A percentile compares a stretch with the other conserved stretches of the same genome.
phyloP scores from a whole-genome alignment of 2,888 invertebrate species.

The Cryptocephalus primarius region DNA sequence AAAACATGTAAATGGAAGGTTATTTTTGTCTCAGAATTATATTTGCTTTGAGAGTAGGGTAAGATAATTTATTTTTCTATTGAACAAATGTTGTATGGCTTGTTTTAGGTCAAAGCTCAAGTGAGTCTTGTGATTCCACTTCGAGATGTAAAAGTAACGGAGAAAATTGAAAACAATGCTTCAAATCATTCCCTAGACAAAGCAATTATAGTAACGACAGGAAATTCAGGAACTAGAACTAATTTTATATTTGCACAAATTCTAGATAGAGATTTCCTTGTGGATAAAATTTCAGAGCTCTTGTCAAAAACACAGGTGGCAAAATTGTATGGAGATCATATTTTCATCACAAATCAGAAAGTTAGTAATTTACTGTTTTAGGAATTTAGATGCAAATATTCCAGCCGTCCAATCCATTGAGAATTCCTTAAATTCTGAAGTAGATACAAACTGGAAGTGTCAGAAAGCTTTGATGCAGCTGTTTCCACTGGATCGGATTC shows the following conservation, averaged over 20 bases:
- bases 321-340: slow-evolving; percentile 13
- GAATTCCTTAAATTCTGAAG: background rate
- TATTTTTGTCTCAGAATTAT: slow-evolving; percentile 90
- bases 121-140: slow-evolving; percentile 85
- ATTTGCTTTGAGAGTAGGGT: slow-evolving; percentile 94
- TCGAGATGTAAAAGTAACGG: slow-evolving; percentile 65
- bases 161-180: slow-evolving; percentile 61
- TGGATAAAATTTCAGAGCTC: slow-evolving; percentile 82
- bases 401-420: background rate
- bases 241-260: slow-evolving; percentile 85
- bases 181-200: slow-evolving; percentile 49
- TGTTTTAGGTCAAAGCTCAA: slow-evolving; percentile 56
- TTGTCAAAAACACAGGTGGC: slow-evolving; percentile 50
- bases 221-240: slow-evolving; percentile 62
- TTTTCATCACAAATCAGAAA: background rate
- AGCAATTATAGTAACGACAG: slow-evolving; percentile 72
- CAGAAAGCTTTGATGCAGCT: slow-evolving; percentile 69
- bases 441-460: slow-evolving; percentile 47
- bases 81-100: no score
- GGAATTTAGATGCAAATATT: no score
- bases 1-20: slow-evolving; percentile 72
- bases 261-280: slow-evolving; percentile 75
- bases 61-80: slow-evolving; percentile 23
- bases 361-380: no score
- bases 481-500: slow-evolving; percentile 60